Percentiles rank a stretch among this genome's conserved stretches.
Conservation (phyloP, 2,797 vertebrate genomes). For the Malurus leucopterus region DNA sequence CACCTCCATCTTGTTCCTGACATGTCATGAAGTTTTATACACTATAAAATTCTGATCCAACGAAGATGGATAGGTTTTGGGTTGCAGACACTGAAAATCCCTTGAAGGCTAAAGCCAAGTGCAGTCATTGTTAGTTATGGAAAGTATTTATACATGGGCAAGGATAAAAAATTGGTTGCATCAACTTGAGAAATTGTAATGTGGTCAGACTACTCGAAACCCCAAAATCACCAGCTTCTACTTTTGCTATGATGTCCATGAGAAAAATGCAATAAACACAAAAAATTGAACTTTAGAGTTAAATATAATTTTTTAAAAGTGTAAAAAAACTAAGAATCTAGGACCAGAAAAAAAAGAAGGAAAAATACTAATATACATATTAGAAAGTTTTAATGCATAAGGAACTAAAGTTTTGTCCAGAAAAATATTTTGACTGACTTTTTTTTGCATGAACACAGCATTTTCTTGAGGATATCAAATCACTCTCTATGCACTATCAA, state of each 20-base stretch:
- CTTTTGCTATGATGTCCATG: background rate
- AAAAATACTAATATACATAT: background rate
- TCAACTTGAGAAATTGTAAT: background rate
- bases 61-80: background rate
- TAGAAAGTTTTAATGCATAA: background rate
- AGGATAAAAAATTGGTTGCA: background rate
- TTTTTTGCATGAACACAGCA: background rate
- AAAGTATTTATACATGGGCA: background rate
- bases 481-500: background rate
- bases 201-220: background rate
- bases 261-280: background rate
- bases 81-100: background rate
- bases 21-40: background rate
- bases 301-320: background rate
- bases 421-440: background rate
- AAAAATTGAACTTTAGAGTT: background rate
- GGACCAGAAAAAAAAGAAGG: background rate
- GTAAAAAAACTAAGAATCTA: background rate
- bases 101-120: background rate
- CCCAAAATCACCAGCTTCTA: background rate
- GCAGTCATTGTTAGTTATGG: background rate
- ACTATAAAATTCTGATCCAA: background rate
- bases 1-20: background rate
- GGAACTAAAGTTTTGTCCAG: background rate
- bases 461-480: background rate